Evolutionary conservation across 2,888 invertebrate genomes (phyloP).

Genomic region (Drosophila suboccidentalis): DNA sequence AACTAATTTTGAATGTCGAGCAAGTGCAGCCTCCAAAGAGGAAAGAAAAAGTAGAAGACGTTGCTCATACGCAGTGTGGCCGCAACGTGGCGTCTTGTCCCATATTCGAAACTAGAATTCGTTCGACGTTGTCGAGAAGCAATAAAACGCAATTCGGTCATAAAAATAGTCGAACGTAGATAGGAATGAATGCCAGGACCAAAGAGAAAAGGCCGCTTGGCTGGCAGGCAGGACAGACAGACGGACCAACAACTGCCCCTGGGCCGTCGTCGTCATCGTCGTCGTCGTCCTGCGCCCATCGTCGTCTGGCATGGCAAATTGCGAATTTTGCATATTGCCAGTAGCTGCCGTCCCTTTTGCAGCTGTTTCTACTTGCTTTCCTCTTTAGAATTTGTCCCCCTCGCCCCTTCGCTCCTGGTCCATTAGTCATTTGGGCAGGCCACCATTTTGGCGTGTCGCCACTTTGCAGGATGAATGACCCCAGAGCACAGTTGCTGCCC

Average conservation of each 20-base stretch:
- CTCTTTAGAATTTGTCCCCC: constrained; percentile 13
- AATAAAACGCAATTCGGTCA: constrained; percentile 83
- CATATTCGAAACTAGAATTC: constrained; percentile 47
- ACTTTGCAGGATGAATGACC: constrained; percentile 81
- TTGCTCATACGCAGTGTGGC: constrained; percentile 50
- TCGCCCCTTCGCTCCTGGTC: constrained; percentile 25
- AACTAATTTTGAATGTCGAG: constrained; percentile 75
- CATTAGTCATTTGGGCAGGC: constrained; percentile 72
- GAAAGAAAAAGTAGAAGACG: constrained; percentile 10
- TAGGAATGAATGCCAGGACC: constrained; percentile 49
- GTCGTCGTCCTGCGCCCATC: constrained; percentile 20
- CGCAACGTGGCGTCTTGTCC: constrained; percentile 31
- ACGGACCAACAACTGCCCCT: constrained; percentile 28
- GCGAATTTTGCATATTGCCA: constrained; percentile 80
- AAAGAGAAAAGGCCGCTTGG: constrained; percentile 17
- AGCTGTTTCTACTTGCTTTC: constrained; percentile 45
- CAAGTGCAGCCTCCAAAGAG: constrained; percentile 30
- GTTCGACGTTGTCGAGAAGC: constrained; percentile 53
- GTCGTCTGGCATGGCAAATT: constrained; percentile 78
- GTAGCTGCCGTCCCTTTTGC: constrained; percentile 43
- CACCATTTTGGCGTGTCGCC: constrained; percentile 77
- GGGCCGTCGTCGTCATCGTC: constrained; percentile 23
- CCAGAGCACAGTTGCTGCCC: constrained; percentile 47
- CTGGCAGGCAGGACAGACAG: constrained; percentile 6
- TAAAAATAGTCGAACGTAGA: constrained; percentile 78